Percentiles rank a stretch among this genome's conserved stretches.
These are phyloP conservation scores for Phragmatobia fuliginosa DNA, from an alignment of 2,888 invertebrate genomes.

Conservation along the genomic window DNA sequence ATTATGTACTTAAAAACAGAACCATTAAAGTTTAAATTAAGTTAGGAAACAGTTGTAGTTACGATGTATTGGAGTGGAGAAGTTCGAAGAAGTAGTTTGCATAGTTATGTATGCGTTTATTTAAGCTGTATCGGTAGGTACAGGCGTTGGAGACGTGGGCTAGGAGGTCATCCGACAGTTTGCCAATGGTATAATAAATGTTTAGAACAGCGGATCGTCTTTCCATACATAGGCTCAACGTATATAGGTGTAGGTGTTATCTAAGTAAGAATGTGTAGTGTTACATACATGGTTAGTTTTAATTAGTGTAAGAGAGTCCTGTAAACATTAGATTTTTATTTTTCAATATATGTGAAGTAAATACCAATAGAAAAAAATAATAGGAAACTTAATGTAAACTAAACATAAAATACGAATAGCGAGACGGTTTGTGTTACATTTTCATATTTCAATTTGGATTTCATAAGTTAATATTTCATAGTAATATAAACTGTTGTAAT, in stretches of 20 bases:
- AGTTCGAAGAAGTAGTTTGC: conserved; percentile 74
- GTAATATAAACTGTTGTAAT: no score
- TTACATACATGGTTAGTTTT: background rate
- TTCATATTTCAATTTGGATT: no score
- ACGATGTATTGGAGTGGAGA: conserved; percentile 47
- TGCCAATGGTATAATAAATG: conserved; percentile 62
- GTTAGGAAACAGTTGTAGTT: conserved; percentile 48
- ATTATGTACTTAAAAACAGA: conserved; percentile 54
- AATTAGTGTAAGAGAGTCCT: background rate
- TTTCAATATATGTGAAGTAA: no score
- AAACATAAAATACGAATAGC: no score
- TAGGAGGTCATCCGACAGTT: conserved; percentile 64
- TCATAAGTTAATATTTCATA: no score
- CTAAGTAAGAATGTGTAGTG: conserved; percentile 1
- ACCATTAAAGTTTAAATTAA: conserved; percentile 61
- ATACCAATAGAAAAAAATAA: background rate
- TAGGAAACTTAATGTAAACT: no score
- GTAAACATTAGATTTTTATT: no score
- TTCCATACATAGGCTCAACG: conserved; percentile 30
- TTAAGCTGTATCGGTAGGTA: conserved; percentile 77
- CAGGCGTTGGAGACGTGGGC: conserved; percentile 63
- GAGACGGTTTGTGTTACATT: no score
- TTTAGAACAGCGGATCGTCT: conserved; percentile 59
- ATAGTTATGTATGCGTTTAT: conserved; percentile 82
- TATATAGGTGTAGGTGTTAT: conserved; percentile 11